phyloP scores from a whole-genome alignment of 2,797 vertebrate genomes.

The Lagocephalus sceleratus region DNA sequence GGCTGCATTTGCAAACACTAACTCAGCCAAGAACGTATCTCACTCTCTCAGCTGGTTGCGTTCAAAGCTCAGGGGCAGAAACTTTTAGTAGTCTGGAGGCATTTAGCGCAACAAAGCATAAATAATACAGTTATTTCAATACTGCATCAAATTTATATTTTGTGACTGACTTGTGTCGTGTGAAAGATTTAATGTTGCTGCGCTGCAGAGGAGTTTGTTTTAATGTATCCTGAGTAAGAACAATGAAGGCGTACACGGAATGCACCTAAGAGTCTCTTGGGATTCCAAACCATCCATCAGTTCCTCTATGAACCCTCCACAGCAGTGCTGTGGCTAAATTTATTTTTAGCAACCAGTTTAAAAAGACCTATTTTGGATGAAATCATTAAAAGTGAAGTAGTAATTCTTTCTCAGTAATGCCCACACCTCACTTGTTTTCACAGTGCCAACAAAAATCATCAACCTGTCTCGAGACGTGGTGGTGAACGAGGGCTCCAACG shows the following conservation, averaged over 20 bases:
- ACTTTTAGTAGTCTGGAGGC: no score
- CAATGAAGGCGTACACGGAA: conserved; percentile 8
- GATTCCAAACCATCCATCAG: conserved; percentile 16
- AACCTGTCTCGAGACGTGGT: conserved; percentile 73
- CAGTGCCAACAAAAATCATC: conserved; percentile 80
- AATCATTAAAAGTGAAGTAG: no score
- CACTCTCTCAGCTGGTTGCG: no score
- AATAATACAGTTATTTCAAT: conserved; percentile 7
- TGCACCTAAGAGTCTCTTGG: no score
- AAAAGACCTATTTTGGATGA: no score
- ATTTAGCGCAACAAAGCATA: no score
- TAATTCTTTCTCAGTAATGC: conserved; percentile 19
- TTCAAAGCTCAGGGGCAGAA: no score
- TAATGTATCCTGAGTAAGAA: neutral
- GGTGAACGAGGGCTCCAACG: conserved; percentile 79
- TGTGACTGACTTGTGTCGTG: conserved; percentile 13
- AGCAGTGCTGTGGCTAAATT: neutral
- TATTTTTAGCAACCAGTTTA: no score
- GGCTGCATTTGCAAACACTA: no score
- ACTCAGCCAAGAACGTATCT: no score
- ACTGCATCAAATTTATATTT: conserved; percentile 11
- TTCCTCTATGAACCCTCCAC: neutral
- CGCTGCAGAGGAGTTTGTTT: conserved; percentile 7
- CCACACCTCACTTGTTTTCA: neutral
- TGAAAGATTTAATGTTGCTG: conserved; percentile 11